Conservation (phyloP, 2,888 invertebrate species). For the Plusia festucae region DNA sequence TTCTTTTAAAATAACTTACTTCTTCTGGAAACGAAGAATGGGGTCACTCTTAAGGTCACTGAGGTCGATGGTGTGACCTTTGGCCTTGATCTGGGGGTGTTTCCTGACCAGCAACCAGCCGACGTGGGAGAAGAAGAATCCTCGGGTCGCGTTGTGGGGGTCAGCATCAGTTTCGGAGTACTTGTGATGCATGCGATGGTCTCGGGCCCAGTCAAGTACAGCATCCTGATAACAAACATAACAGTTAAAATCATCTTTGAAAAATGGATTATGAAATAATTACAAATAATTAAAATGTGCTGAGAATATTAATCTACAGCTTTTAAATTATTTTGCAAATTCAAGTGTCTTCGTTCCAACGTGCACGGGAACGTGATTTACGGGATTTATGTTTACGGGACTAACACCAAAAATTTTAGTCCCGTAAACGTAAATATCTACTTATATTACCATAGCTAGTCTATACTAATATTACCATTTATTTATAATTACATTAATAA, state of each 20-base stretch:
- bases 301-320: too few relatives aligned
- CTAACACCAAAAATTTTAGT: too few relatives aligned
- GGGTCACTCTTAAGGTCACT: conserved; percentile 95
- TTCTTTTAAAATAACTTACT: conserved; percentile 87
- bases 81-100: conserved; percentile 96
- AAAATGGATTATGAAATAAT: neutral
- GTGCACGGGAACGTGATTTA: too few relatives aligned
- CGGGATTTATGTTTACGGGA: too few relatives aligned
- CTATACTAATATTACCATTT: too few relatives aligned
- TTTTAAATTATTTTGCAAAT: too few relatives aligned
- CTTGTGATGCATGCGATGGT: conserved; percentile 96
- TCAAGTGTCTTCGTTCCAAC: too few relatives aligned
- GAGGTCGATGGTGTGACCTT: conserved; percentile 95
- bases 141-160: conserved; percentile 97
- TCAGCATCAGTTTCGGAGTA: conserved; percentile 98
- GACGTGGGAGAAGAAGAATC: conserved; percentile 98
- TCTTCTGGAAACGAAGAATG: conserved; percentile 95
- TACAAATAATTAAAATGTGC: too few relatives aligned
- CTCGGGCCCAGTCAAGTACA: conserved; percentile 94
- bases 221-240: conserved; percentile 88
- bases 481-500: too few relatives aligned
- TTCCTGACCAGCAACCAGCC: conserved; percentile 98
- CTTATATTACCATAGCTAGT: too few relatives aligned
- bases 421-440: too few relatives aligned
- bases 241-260: neutral